Evolutionary conservation across 2,797 vertebrate species (phyloP).

Genomic region (Lepidocolaptes lacrymiger): DNA sequence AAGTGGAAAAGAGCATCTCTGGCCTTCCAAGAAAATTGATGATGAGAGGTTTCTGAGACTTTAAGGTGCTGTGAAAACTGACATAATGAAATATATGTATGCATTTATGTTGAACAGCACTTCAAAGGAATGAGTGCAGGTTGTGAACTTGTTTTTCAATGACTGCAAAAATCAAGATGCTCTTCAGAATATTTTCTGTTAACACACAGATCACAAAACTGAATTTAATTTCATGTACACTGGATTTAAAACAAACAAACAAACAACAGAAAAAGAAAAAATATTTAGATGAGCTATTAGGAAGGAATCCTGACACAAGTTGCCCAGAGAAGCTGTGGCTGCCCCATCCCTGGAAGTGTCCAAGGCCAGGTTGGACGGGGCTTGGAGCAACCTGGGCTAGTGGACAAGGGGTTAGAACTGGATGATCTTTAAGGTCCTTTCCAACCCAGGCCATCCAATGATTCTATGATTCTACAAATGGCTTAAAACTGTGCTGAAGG

Average conservation of each 20-base stretch:
- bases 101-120: neutral
- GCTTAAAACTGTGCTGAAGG: neutral
- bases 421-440: neutral
- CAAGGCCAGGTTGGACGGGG: fast-evolving
- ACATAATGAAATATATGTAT: neutral
- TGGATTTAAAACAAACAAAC: neutral
- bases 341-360: neutral
- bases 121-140: neutral
- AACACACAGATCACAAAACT: neutral
- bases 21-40: neutral
- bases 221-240: neutral
- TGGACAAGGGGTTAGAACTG: neutral
- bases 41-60: neutral
- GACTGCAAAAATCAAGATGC: neutral
- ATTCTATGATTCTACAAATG: neutral
- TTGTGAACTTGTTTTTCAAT: neutral
- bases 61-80: neutral
- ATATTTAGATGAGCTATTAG: neutral
- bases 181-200: neutral
- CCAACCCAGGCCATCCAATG: neutral
- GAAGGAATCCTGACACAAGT: neutral
- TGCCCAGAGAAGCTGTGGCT: neutral
- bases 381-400: neutral
- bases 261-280: fast-evolving
- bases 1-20: neutral